Conservation (phyloP, 2,113 vertebrate genomes). For the Orthonyx spaldingii region DNA sequence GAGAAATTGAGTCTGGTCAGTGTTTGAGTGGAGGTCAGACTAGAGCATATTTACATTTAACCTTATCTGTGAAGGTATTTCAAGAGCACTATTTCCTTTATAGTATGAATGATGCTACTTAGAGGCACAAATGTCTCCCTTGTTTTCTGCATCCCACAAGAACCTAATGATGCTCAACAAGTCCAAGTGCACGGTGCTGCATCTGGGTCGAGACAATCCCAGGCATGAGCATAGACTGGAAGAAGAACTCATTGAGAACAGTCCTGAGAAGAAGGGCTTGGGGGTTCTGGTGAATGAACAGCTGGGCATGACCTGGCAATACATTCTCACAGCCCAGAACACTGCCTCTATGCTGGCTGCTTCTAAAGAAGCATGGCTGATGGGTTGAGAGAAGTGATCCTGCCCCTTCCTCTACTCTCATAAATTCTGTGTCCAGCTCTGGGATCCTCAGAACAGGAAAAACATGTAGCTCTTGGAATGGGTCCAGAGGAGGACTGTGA, state of each 20-base stretch:
- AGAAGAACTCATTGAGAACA: background rate
- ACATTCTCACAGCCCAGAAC: background rate
- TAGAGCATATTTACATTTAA: background rate
- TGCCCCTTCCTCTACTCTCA: accelerated
- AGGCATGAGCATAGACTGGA: background rate
- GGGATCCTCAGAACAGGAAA: background rate
- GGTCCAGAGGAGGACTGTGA: background rate
- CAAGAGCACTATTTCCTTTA: background rate
- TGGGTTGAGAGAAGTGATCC: too few species aligned
- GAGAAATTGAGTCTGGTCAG: background rate
- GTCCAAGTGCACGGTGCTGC: background rate
- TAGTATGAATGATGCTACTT: background rate
- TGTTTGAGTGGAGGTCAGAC: background rate
- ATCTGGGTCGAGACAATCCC: background rate
- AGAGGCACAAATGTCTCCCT: background rate
- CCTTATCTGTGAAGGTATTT: background rate
- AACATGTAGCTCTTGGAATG: background rate
- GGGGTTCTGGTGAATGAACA: background rate
- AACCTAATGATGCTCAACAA: background rate
- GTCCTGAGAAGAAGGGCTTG: background rate
- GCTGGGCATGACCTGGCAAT: background rate
- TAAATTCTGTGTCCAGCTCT: background rate
- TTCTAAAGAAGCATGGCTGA: background rate
- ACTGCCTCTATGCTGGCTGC: background rate
- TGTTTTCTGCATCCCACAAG: background rate